phyloP scores from a whole-genome alignment of 1,140 invertebrate species.

The Nasonia longicornis region DNA sequence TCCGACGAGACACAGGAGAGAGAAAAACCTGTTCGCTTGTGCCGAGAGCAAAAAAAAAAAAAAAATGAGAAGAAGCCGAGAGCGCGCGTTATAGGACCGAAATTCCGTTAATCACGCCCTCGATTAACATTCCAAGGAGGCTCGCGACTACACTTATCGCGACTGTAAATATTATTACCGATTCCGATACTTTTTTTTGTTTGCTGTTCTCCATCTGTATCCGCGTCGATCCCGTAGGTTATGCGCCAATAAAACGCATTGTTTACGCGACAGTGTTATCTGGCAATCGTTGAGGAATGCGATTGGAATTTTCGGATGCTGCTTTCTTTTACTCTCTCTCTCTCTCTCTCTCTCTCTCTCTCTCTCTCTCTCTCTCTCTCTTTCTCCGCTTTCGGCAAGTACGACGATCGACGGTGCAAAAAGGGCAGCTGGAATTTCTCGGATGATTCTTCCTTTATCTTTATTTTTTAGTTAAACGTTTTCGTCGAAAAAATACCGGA shows the following conservation, averaged over 20 bases:
- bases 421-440: background rate
- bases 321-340: background rate
- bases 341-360: background rate
- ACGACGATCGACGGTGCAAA: background rate
- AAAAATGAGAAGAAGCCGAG: background rate
- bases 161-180: constrained; percentile 14
- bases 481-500: background rate
- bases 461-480: background rate
- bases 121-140: constrained; percentile 40
- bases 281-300: background rate
- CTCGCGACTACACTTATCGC: background rate
- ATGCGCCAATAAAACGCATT: background rate
- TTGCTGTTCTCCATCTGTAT: background rate
- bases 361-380: background rate
- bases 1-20: background rate
- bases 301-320: constrained; percentile 13
- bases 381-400: background rate
- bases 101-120: constrained; percentile 45
- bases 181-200: background rate
- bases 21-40: background rate
- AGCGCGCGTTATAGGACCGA: background rate
- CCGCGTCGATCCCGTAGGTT: too few relatives aligned
- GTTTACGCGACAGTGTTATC: background rate
- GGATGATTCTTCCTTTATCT: background rate
- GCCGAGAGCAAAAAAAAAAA: background rate